phyloP scores from a whole-genome alignment of 2,797 vertebrate genomes.

The Myotis daubentonii region DNA sequence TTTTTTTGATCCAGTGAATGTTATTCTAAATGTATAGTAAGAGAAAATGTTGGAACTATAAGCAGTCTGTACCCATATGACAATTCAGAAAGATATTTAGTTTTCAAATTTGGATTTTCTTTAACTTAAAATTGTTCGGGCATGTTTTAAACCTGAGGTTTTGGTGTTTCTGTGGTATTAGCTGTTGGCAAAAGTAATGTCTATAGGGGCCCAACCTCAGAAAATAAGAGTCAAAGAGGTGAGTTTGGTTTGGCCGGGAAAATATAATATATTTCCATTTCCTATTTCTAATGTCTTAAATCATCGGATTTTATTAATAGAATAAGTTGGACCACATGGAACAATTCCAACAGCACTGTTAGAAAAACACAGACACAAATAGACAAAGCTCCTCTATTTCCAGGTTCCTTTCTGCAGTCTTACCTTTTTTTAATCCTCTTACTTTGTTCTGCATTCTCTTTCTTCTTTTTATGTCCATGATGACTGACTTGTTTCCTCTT shows the following conservation, averaged over 20 bases:
- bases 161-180: constrained; percentile 44
- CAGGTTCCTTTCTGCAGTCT: neutral
- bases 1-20: neutral
- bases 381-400: neutral
- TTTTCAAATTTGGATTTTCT: constrained; percentile 43
- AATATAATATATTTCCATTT: constrained; percentile 51
- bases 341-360: neutral
- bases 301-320: constrained; percentile 61
- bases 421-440: neutral
- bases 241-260: constrained; percentile 47
- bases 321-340: constrained; percentile 29
- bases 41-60: constrained; percentile 28
- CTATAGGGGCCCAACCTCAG: neutral
- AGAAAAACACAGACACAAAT: constrained; percentile 31
- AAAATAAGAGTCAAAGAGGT: constrained; percentile 45
- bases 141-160: constrained; percentile 15
- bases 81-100: constrained; percentile 14
- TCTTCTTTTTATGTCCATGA: neutral
- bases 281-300: constrained; percentile 55
- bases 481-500: neutral
- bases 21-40: constrained; percentile 9
- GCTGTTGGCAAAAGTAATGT: constrained; percentile 44
- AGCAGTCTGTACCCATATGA: neutral
- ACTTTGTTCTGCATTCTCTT: neutral
- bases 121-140: constrained; percentile 12